Percentiles rank a stretch among this genome's conserved stretches.
These are phyloP conservation scores for Plutella xylostella DNA, from an alignment of 2,888 invertebrate species.

Conservation along the genomic window DNA sequence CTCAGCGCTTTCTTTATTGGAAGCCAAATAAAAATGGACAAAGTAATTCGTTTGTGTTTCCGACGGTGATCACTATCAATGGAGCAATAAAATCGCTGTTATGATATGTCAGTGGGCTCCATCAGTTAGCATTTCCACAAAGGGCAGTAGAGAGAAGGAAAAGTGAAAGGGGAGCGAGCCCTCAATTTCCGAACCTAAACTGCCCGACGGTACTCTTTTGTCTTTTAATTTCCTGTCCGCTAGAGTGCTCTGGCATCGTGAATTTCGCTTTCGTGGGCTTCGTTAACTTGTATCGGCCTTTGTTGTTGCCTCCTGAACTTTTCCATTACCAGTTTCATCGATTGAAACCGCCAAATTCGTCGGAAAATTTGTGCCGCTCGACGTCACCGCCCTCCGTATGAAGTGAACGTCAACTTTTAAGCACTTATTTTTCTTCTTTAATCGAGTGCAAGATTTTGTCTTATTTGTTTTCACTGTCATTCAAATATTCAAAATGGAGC, in stretches of 20 bases:
- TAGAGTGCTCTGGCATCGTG: conserved; percentile 51
- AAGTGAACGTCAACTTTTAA: conserved; percentile 36
- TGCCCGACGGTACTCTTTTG: conserved; percentile 61
- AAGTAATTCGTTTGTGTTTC: not conserved
- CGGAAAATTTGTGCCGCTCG: conserved; percentile 47
- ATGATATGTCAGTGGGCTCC: conserved; percentile 17
- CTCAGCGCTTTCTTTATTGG: not conserved
- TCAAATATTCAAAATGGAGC: conserved; percentile 47
- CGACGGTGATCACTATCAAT: conserved; percentile 1
- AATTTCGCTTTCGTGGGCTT: conserved; percentile 64
- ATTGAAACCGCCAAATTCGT: conserved; percentile 60
- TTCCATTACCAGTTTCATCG: conserved; percentile 61
- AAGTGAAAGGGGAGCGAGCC: conserved; percentile 39
- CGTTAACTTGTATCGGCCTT: conserved; percentile 64
- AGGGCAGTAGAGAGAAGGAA: conserved; percentile 40
- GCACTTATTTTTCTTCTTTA: conserved; percentile 43
- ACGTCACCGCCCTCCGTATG: conserved; percentile 28
- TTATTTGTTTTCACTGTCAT: conserved; percentile 37
- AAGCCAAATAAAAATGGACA: not conserved
- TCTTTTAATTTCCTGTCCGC: conserved; percentile 67
- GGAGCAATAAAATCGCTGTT: conserved; percentile 8
- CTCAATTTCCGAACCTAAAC: conserved; percentile 59
- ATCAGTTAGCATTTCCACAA: conserved; percentile 30
- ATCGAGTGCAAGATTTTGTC: conserved; percentile 40
- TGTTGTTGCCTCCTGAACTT: conserved; percentile 67